These are phyloP conservation scores for Hydrolagus colliei DNA, from an alignment of 2,797 vertebrate species.

Conservation along the genomic window DNA sequence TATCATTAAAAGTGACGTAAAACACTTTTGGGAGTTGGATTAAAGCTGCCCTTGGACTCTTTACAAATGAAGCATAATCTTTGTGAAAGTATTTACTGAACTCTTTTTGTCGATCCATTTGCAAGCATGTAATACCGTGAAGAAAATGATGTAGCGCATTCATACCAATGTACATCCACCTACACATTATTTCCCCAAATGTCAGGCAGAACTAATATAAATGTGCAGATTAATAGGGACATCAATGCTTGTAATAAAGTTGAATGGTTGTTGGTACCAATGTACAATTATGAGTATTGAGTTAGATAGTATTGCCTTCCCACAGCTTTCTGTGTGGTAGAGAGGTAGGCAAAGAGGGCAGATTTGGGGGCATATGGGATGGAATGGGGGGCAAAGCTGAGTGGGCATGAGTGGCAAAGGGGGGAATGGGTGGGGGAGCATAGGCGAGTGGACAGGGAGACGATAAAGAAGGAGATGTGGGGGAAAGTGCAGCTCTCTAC, in stretches of 20 bases:
- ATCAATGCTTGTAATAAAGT: not conserved
- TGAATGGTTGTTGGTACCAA: not conserved
- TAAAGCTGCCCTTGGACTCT: not conserved
- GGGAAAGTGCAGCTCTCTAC: no score
- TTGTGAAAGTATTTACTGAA: not conserved
- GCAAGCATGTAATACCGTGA: not conserved
- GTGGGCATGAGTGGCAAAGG: no score
- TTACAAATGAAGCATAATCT: not conserved
- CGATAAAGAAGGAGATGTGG: no score
- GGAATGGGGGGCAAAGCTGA: no score
- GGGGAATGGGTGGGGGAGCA: no score
- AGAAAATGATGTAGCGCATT: not conserved
- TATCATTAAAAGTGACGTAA: no score
- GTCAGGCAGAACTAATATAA: not conserved
- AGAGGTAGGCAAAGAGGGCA: no score
- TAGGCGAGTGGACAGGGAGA: no score
- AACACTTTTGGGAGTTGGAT: not conserved
- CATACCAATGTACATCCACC: not conserved
- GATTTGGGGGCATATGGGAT: no score
- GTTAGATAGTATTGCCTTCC: no score
- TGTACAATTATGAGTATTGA: no score
- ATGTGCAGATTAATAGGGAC: not conserved
- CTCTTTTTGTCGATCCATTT: not conserved
- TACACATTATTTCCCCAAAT: not conserved
- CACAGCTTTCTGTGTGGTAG: no score